Base-by-base conservation (phyloP, 37 sponge, comb jelly and placozoan genomes). In the Petrosia ficiformis region DNA sequence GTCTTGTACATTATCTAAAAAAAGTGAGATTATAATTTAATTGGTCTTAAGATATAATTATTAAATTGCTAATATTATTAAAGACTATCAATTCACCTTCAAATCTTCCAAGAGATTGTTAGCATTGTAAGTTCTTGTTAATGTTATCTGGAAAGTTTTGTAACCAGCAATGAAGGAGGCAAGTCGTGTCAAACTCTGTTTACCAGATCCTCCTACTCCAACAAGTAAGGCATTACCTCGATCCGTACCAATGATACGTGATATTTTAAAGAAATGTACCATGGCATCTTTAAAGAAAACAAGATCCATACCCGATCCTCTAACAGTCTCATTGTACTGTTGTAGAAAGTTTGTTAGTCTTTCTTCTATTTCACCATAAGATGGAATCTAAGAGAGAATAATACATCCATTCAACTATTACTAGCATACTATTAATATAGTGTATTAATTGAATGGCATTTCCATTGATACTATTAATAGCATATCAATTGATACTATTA, bases 231-330 rank as follows among this genome's bases (percentile, higher is more conserved):
- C 94, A 44, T 95, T 92, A 25, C 99, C 99, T 25, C 94, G 76
- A 69, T 93, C 92, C 21, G 99, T 99, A 14, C 97, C 94, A 44
- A 99, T 93, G 78, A 99, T 89, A 52, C 99, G 94, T 2, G 99
- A 99, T 52, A 99, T 91, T 79, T 90, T 93, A 5, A 96, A 75
- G 31, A 99, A 86, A 71, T 99, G 99, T 22, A 99, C 90, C 88
- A 95, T 93, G 44, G 99, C 99, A 65, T 99, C 99, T 58, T 95
- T 95, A 92, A 99, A 99, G 92, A 99, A 99, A 44, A 99, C 99
- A 37, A 99, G 90, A 59, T 99, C 99, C 99, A 99, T 93, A 16
- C 94, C 97, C 25, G 99, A 73, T n/a, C 99, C 99, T 39, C 99
- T 75, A 0, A 99, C 88, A 6, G 94, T 95, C 75, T 99, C 96